Conservation (phyloP, 64 coral and sea anemone genomes). For the Stichodactyla mertensii region DNA sequence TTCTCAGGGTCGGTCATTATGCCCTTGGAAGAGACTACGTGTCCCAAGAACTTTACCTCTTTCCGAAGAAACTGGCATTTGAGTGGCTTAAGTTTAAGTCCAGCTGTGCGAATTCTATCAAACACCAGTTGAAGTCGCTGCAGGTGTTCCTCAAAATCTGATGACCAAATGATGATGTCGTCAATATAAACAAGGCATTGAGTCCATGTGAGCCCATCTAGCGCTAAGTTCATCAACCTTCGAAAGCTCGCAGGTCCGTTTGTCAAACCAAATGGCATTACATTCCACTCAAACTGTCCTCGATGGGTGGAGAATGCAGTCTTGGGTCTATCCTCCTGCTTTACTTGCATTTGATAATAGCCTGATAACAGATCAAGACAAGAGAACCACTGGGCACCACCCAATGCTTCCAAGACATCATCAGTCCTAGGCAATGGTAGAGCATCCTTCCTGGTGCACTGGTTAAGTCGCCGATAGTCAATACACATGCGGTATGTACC, state of each 20-base stretch:
- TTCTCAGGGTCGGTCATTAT: slow-evolving; percentile 30
- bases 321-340: slow-evolving; percentile 19
- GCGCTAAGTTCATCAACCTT: slow-evolving; percentile 38
- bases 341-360: slow-evolving; percentile 37
- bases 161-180: slow-evolving; percentile 37
- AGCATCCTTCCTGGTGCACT: too few species aligned
- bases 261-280: slow-evolving; percentile 36
- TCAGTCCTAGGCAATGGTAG: too few species aligned
- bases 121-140: slow-evolving; percentile 23
- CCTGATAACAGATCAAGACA: slow-evolving; percentile 21
- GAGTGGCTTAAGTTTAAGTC: slow-evolving; percentile 37
- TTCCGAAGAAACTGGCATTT: slow-evolving; percentile 37
- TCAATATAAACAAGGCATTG: slow-evolving; percentile 28
- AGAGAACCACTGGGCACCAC: slow-evolving; percentile 10
- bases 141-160: slow-evolving; percentile 21
- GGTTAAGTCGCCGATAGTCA: too few species aligned
- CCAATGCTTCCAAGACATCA: slow-evolving; percentile 23
- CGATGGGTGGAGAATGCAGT: slow-evolving; percentile 33
- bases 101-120: slow-evolving; percentile 7
- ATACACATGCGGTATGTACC: slow-evolving; percentile 7
- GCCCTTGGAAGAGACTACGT: slow-evolving; percentile 29
- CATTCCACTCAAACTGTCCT: slow-evolving; percentile 52
- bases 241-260: slow-evolving; percentile 37
- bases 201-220: slow-evolving; percentile 23
- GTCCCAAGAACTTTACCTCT: slow-evolving; percentile 27